These are phyloP conservation scores for Notodonta dromedarius DNA, from an alignment of 2,888 invertebrate genomes.

Conservation along the genomic window DNA sequence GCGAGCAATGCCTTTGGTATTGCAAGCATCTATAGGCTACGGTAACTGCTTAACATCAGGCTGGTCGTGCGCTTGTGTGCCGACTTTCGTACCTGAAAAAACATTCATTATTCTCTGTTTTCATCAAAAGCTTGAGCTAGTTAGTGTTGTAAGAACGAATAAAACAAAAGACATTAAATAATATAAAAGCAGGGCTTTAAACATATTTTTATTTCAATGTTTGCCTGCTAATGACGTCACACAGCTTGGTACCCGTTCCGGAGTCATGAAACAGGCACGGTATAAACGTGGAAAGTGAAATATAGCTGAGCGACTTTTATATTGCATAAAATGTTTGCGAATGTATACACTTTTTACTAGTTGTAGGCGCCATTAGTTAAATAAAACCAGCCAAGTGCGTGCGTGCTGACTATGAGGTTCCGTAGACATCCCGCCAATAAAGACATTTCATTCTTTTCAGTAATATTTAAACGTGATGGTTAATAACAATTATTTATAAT, in stretches of 20 bases:
- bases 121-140: not conserved
- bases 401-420: too few species aligned
- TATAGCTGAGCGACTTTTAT: conserved; percentile 16
- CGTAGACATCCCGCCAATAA: too few species aligned
- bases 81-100: too few species aligned
- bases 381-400: too few species aligned
- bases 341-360: too few species aligned
- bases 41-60: too few species aligned
- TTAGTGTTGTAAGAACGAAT: not conserved
- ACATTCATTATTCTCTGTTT: not conserved
- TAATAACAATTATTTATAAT: too few species aligned
- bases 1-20: too few species aligned
- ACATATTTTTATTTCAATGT: conserved; percentile 1
- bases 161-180: not conserved
- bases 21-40: too few species aligned
- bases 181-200: not conserved
- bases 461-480: too few species aligned
- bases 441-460: too few species aligned
- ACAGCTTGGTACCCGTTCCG: not conserved
- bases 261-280: conserved; percentile 5
- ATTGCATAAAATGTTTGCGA: conserved; percentile 12
- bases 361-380: not conserved
- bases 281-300: conserved; percentile 5
- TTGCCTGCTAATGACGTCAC: not conserved
- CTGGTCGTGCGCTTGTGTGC: too few species aligned